phyloP scores from a whole-genome alignment of 1,140 invertebrate genomes.

The Colletes gigas region DNA sequence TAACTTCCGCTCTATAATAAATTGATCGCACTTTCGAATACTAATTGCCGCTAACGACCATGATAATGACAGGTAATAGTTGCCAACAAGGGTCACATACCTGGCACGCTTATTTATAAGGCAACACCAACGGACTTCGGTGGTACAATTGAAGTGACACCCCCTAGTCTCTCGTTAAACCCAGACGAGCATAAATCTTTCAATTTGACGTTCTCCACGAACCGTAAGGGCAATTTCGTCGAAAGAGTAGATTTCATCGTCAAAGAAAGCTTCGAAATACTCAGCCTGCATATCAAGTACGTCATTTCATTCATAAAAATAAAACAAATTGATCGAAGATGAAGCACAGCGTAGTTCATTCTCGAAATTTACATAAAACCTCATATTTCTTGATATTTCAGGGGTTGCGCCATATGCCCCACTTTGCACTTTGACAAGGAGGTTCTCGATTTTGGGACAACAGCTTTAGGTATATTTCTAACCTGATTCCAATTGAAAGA shows the following conservation, averaged over 20 bases:
- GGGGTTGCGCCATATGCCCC: slow-evolving; percentile 78
- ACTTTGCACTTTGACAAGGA: slow-evolving; percentile 73
- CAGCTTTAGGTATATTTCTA: slow-evolving; percentile 69
- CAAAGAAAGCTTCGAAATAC: slow-evolving; percentile 70
- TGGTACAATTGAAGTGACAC: slow-evolving; percentile 62
- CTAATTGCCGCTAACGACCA: neutral
- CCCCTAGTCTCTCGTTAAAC: slow-evolving; percentile 47
- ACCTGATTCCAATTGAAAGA: no score
- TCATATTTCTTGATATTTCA: slow-evolving; percentile 59
- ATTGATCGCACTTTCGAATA: neutral
- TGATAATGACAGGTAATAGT: slow-evolving; percentile 61
- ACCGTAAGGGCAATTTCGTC: slow-evolving; percentile 69
- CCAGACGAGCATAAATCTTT: slow-evolving; percentile 67
- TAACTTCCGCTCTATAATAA: slow-evolving; percentile 24
- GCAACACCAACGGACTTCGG: slow-evolving; percentile 63
- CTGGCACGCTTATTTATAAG: slow-evolving; percentile 64
- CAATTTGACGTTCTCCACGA: slow-evolving; percentile 68
- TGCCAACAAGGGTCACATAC: slow-evolving; percentile 68
- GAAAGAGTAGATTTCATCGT: slow-evolving; percentile 73
- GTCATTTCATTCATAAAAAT: neutral
- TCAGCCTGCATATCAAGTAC: slow-evolving; percentile 71
- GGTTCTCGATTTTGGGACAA: slow-evolving; percentile 73
- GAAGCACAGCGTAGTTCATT: no score
- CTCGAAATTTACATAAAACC: neutral
- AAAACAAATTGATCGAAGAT: neutral